Evolutionary conservation across 2,113 vertebrate genomes (phyloP).

Genomic region (Mormyrus lacerda): DNA sequence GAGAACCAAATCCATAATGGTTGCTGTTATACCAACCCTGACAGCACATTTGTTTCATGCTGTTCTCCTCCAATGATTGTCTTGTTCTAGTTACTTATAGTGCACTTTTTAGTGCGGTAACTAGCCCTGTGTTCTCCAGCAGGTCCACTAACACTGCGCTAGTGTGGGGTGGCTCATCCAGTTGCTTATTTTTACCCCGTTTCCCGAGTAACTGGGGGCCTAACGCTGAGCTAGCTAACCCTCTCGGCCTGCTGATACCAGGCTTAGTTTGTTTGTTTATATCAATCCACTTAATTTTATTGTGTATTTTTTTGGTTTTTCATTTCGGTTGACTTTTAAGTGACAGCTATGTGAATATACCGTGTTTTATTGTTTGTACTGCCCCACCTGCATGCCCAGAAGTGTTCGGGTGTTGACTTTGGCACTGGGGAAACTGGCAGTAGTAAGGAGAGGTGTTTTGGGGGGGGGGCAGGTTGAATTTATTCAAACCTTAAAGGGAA

Average conservation of each 20-base stretch:
- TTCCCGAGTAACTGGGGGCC: background rate
- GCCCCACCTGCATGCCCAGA: background rate
- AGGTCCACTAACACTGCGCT: background rate
- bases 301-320: background rate
- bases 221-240: background rate
- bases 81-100: background rate
- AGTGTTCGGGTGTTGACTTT: background rate
- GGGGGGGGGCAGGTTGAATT: background rate
- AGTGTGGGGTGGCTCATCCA: background rate
- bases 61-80: background rate
- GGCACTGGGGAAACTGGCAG: background rate
- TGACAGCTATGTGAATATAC: background rate
- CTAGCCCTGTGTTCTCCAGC: background rate
- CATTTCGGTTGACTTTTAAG: background rate
- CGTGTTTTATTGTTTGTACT: background rate
- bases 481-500: background rate
- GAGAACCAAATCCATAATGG: slow-evolving; percentile 23
- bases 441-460: background rate
- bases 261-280: background rate
- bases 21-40: background rate
- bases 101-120: background rate
- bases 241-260: background rate
- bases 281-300: background rate
- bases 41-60: background rate
- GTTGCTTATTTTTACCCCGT: background rate